Evolutionary conservation across 1,140 invertebrate species (phyloP), one percentile per base, ranked within the genome.

Genomic region (Drosophila biarmipes): DNA sequence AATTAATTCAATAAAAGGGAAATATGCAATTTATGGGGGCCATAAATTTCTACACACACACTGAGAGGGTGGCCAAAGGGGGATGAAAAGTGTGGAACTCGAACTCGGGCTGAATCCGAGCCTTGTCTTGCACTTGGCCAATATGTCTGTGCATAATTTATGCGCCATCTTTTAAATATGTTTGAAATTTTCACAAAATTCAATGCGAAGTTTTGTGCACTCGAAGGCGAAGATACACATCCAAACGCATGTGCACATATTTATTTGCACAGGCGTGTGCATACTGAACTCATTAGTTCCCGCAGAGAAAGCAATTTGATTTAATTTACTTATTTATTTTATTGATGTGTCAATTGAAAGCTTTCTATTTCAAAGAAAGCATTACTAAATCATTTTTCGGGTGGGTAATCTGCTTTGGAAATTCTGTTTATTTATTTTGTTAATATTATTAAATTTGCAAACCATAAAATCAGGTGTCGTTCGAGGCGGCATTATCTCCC

Each of bases 1-100:
- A 80, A 80, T 81, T 76, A 82, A 82, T 78, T 84, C 80, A 75
- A 78, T 75, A 82, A 79, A 84, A 75, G 63, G 66, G 63, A 66
- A 64, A 82, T 82, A 71, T 64, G 68, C 54, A 79, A 84, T 84
- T 82, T 82, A 82, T 82, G 59, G 71, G 38, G 34, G 67, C 80
- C 57, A 82, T 82, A 82, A 82, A 82, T 82, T 79, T 78, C 11
- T 27, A 57, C 43, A 48, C 27, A 53, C 45, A 71, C 58, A 78
- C 48, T 15, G 24, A 59, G 4, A 4, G n/a, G 31, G 42, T 15
- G 62, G 57, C 8, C 11, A 48, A 24, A 14, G 4, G 14, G 45
- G 57, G 24, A 29, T 17, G 24, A 38, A 34, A 19, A 43, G 15
- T 51, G 46, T 24, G 37, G 29, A 49, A 45, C 48, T 40, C 55